Base-by-base conservation (phyloP, 2,797 vertebrate genomes). In the Gallirallus australis region DNA sequence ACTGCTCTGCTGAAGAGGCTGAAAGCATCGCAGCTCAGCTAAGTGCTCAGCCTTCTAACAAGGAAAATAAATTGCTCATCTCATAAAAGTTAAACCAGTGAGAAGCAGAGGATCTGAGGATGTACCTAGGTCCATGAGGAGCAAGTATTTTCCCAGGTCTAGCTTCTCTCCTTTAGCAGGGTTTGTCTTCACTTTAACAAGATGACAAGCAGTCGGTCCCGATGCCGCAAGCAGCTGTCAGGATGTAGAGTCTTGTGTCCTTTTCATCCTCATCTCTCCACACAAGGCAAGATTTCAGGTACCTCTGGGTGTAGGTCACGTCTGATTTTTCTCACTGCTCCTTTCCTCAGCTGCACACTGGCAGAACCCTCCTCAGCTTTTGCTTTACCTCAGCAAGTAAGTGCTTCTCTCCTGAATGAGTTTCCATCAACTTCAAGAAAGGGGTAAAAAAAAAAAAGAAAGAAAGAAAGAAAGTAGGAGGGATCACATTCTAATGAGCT, bases 321-420 rank as follows among this genome's bases (percentile, higher is more conserved):
- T 60, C 72, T 14, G 63, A 33, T 72, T 86, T 37, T 91, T 83
- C 91, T 90, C 20, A 15, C 95, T 95, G 93, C 93, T 89, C 63
- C 82, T 96, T 84, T 70, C 88, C 94, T 89, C 96, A 82, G 96
- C 97, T 94, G 97, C 94, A 89, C 97, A 86, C 95, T 97, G 97
- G 97, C 98, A 98, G 82, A 97, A 82, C 93, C 91, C 63, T 96
- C 94, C 96, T 97, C 97, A 96, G 97, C 70, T 97, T 97, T 97
- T 98, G 97, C 97, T 98, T 98, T 97, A 98, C 98, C 98, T 98
- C 98, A 96, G 96, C 97, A 97, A 97, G 97, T 97, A 98, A 98
- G 98, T 98, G 97, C 97, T 98, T 81, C 97, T 97, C 94, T 97
- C 95, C 97, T 94, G 89, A 94, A 94, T 90, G 76, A 97, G 94